Evolutionary conservation across 2,113 vertebrate genomes (phyloP), one percentile per base, ranked within the genome.

Genomic region (Pseudopipra pipra): DNA sequence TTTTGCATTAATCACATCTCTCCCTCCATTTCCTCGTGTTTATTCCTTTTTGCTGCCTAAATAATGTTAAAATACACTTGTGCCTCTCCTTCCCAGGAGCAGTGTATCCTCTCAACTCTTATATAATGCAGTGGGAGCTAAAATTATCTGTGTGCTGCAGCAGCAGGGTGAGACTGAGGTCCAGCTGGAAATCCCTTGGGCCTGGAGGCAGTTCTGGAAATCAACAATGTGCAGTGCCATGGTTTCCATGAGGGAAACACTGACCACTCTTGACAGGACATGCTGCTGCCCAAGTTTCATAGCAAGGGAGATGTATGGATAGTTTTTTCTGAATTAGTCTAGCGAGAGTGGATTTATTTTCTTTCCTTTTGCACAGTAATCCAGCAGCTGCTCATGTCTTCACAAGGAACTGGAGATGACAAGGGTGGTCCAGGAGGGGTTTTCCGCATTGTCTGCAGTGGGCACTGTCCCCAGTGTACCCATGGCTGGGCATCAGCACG

Each of bases 161-260:
- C 14, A 24, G 70, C 37, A 52, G 65, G 58, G 46, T 18, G 9
- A 19, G 52, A 0, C 35, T 17, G 46, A 41, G 71, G 4, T 31
- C 44, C 33, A 13, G 70, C 46, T 21, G 80, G 79, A 13, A 19
- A 14, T 1, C 22, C 43, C 46, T 24, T 0, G 44, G 9, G 59
- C 43, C 58, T 6, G 5, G 13, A 8, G 59, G 13, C 55, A 19
- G 11, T 0, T 43, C 44, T 13, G 71, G 56, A 1, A 3, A 13
- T 8, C 39, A 43, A 56, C 7, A 1, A 1, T 5, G 54, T 0
- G n/a, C 47, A 3, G 8, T 1, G 44, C 33, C 2, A 4, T 12
- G 12, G 11, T 1, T 35, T 7, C 39, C 9, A 1, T 0, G 33
- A 14, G 58, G 52, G 33, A 41, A 35, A 9, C 20, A 1, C 68